Conservation (phyloP, 2,113 vertebrate genomes). For the Penelope pileata region DNA sequence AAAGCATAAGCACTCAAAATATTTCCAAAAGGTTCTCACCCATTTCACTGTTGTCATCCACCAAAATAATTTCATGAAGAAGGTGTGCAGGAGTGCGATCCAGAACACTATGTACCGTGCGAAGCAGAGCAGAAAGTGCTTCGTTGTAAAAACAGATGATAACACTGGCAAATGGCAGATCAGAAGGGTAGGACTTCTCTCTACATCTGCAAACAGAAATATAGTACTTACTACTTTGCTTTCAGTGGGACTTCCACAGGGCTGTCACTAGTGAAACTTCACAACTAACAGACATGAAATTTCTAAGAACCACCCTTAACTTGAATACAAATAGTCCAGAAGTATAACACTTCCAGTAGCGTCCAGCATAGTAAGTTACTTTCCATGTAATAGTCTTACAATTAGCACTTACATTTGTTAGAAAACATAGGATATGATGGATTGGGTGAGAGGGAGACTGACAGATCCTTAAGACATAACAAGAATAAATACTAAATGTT, state of each 20-base stretch:
- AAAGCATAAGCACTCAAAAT: not conserved
- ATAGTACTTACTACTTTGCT: rapidly evolving
- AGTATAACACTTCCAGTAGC: rapidly evolving
- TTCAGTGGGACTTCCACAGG: not conserved
- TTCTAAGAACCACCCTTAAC: not conserved
- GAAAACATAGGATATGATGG: not conserved
- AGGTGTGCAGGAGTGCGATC: constrained; percentile 86
- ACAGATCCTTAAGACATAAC: not conserved
- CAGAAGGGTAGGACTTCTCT: constrained; percentile 78
- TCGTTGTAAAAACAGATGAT: constrained; percentile 98
- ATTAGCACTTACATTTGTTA: not conserved
- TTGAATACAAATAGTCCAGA: not conserved
- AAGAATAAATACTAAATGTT: not conserved
- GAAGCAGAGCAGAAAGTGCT: constrained; percentile 90
- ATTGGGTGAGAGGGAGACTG: not conserved
- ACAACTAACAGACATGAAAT: not conserved
- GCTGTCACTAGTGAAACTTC: not conserved
- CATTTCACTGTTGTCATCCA: constrained; percentile 93
- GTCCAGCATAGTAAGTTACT: not conserved
- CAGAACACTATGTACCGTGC: constrained; percentile 92
- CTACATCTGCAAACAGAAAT: constrained; percentile 80
- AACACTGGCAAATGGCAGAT: constrained; percentile 87
- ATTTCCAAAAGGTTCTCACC: constrained; percentile 68
- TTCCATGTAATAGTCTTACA: not conserved
- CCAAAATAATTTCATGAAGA: constrained; percentile 92